Percentiles rank a stretch among this genome's conserved stretches.
Evolutionary conservation across 1,140 invertebrate species (phyloP).

Genomic region (Forficula auricularia): DNA sequence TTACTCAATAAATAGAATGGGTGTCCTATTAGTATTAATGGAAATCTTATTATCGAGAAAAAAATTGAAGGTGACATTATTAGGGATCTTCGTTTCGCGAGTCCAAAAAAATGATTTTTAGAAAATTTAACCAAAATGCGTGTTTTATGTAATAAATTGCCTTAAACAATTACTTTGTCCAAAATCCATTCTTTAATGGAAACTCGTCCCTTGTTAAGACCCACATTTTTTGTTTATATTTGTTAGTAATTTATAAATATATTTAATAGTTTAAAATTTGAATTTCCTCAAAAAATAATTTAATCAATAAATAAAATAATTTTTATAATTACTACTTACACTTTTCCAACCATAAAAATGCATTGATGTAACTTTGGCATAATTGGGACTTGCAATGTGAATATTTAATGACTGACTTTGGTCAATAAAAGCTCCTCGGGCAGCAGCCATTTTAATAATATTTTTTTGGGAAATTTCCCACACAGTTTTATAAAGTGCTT

Average conservation of each 20-base stretch:
- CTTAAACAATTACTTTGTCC: background rate
- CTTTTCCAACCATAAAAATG: constrained; percentile 96
- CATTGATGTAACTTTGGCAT: constrained; percentile 89
- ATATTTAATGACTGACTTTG: constrained; percentile 97
- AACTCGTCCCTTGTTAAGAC: too few relatives aligned
- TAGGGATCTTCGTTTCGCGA: too few relatives aligned
- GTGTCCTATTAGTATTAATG: too few relatives aligned
- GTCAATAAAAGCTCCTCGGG: constrained; percentile 94
- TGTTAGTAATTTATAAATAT: background rate
- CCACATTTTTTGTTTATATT: background rate
- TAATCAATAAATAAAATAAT: background rate
- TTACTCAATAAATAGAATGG: background rate
- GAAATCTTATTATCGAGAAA: too few relatives aligned
- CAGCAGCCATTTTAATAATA: constrained; percentile 93
- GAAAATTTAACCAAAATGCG: too few relatives aligned
- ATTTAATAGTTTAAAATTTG: background rate
- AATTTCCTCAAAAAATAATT: background rate
- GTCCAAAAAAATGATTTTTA: too few relatives aligned
- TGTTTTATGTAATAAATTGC: too few relatives aligned
- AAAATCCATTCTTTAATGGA: too few relatives aligned
- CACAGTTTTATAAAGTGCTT: constrained; percentile 89
- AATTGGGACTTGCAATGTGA: constrained; percentile 86
- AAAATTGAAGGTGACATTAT: too few relatives aligned
- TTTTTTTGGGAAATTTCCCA: constrained; percentile 96
- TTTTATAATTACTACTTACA: constrained; percentile 28